Base-by-base conservation (phyloP, 2,888 invertebrate genomes). In the Watsonalla binaria region DNA sequence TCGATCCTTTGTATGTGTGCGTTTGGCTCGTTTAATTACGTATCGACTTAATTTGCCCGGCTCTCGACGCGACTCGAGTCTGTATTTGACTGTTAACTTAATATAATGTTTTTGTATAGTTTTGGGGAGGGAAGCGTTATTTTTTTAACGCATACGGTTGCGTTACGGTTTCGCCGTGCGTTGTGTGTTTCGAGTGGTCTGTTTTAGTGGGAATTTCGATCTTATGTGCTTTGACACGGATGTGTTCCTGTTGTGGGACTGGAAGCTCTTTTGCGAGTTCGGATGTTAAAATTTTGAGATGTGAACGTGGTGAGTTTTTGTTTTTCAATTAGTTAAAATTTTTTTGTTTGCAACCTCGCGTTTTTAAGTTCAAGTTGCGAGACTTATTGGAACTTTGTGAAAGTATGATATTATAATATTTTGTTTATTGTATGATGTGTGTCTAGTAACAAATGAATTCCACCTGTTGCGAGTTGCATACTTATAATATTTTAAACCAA, bases 1-100 rank as follows among this genome's bases (percentile, higher is more conserved):
- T 88, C 84, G 88, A 83, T 78, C 78, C 85, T 89, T 86, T 86
- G 83, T 84, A 70, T 89, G 90, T 90, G 90, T 90, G 90, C 79
- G 90, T 84, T 66, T 75, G 82, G 82, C 80, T 82, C 76, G 83
- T 90, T 91, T 90, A 90, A 91, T 91, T 91, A 90, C 88, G 90
- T 90, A 91, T 91, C 86, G 91, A 91, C 90, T 90, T 90, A 90
- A 90, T 89, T 89, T 89, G 86, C 86, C 77, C 82, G 78, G 82
- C 82, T 80, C 77, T 75, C 81, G 35, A 65, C 75, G 65, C 77
- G 70, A 75, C 75, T 74, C 72, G 74, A 73, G 70, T 71, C 72
- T 69, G 75, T 73, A 73, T 75, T 71, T 62, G 65, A 67, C 63
- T 72, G 72, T 60, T 53, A 66, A 55, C 65, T 56, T 54, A 66